Evolutionary conservation across 2,888 invertebrate species (phyloP).

Genomic region (Synanthedon formicaeformis): DNA sequence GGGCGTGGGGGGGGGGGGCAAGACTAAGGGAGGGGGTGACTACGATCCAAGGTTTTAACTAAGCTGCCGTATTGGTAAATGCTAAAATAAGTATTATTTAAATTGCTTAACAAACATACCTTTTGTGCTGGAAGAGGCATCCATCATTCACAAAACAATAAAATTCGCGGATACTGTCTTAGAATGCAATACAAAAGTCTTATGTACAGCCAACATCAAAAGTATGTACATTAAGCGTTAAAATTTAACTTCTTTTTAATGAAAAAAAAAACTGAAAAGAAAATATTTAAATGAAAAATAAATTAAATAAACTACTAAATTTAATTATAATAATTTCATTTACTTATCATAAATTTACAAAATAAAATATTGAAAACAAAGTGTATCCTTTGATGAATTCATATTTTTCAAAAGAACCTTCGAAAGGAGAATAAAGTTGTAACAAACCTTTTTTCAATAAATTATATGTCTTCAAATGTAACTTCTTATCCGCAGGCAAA

Average conservation of each 20-base stretch:
- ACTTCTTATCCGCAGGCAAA: conserved; percentile 26
- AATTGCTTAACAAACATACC: conserved; percentile 46
- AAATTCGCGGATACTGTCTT: neutral
- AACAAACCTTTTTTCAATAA: neutral
- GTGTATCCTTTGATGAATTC: too few species aligned
- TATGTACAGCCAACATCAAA: conserved; percentile 38
- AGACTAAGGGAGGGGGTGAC: conserved; percentile 31
- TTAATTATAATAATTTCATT: neutral
- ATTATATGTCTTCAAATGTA: neutral
- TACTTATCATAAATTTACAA: conserved; percentile 2
- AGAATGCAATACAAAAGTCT: conserved; percentile 6
- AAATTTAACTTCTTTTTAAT: conserved; percentile 1
- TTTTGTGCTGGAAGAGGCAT: conserved; percentile 30
- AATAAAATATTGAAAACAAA: conserved; percentile 1
- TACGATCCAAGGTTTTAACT: conserved; percentile 33
- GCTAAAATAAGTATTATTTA: conserved; percentile 50
- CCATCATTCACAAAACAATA: neutral
- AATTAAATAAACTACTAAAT: neutral
- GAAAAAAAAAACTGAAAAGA: conserved; percentile 12
- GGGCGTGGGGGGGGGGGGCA: conserved; percentile 12
- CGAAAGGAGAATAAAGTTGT: too few species aligned
- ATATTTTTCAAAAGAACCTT: too few species aligned
- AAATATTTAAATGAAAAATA: conserved; percentile 9
- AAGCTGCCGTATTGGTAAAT: conserved; percentile 71
- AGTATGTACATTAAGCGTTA: conserved; percentile 46